These are phyloP conservation scores for Heterocephalus glaber DNA, from an alignment of 2,113 vertebrate species.

Conservation along the genomic window DNA sequence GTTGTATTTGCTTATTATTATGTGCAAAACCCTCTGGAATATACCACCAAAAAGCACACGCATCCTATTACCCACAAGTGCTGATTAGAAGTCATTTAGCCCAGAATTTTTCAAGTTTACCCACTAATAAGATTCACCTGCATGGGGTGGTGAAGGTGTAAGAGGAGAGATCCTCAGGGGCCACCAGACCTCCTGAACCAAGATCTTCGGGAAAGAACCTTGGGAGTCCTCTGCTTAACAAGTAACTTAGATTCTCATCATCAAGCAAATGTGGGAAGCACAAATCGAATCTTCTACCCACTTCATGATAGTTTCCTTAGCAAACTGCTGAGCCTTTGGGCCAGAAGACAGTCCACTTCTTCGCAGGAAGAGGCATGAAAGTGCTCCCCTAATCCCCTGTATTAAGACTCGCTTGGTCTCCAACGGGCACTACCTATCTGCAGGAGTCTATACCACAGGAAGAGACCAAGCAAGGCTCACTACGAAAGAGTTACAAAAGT, in stretches of 20 bases:
- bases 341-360: neutral
- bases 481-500: neutral
- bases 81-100: neutral
- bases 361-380: neutral
- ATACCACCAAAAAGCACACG: neutral
- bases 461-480: neutral
- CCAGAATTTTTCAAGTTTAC: neutral
- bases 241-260: conserved; percentile 25
- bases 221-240: conserved; percentile 22
- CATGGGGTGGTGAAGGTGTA: neutral
- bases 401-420: neutral
- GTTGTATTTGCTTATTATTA: neutral
- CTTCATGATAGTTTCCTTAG: neutral
- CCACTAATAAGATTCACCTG: neutral
- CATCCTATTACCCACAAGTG: neutral
- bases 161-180: neutral
- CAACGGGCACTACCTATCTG: neutral
- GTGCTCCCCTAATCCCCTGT: neutral
- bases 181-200: conserved; percentile 1
- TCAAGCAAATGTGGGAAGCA: conserved; percentile 25
- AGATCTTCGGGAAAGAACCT: neutral
- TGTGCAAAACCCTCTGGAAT: neutral
- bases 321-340: neutral
- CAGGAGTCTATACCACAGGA: neutral
- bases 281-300: neutral